Percentiles rank a stretch among this genome's conserved stretches.
Evolutionary conservation across 1,140 invertebrate species (phyloP).

Genomic region (Zelostemma sp.): DNA sequence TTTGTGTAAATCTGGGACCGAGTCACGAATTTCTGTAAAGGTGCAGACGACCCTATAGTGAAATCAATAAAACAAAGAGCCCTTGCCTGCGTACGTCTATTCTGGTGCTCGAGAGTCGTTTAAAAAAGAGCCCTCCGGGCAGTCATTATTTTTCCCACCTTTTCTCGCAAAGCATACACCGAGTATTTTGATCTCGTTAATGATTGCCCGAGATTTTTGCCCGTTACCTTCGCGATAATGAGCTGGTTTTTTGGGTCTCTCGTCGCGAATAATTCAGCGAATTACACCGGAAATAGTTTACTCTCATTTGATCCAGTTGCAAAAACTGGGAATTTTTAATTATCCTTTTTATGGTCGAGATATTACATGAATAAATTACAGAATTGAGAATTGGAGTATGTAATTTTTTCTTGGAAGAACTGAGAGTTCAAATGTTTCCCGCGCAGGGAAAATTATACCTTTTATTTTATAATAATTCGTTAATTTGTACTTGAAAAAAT

Average conservation of each 20-base stretch:
- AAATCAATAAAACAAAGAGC: constrained; percentile 52
- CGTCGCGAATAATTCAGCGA: too few relatives aligned
- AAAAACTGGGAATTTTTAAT: too few relatives aligned
- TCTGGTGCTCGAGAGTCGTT: constrained; percentile 29
- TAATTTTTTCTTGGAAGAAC: too few relatives aligned
- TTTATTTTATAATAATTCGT: too few relatives aligned
- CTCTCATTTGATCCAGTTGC: too few relatives aligned
- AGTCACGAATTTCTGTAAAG: constrained; percentile 15
- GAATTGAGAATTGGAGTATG: too few relatives aligned
- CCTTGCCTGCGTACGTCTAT: constrained; percentile 19
- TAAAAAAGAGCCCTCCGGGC: constrained; percentile 31
- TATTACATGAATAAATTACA: too few relatives aligned
- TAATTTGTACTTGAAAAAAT: too few relatives aligned
- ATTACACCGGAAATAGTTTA: too few relatives aligned
- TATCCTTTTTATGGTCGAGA: too few relatives aligned
- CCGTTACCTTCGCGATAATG: constrained; percentile 9
- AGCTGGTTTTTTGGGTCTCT: background rate
- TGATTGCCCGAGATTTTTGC: constrained; percentile 13
- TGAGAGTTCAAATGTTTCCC: too few relatives aligned
- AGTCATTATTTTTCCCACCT: constrained; percentile 42
- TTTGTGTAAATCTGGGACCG: constrained; percentile 2
- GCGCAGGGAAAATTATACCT: too few relatives aligned
- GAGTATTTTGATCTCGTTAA: constrained; percentile 26
- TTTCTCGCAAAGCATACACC: constrained; percentile 25
- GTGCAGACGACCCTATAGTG: constrained; percentile 16